Evolutionary conservation across 2,888 invertebrate species (phyloP), one percentile per base, ranked within the genome.

Genomic region (Melanophora roralis): DNA sequence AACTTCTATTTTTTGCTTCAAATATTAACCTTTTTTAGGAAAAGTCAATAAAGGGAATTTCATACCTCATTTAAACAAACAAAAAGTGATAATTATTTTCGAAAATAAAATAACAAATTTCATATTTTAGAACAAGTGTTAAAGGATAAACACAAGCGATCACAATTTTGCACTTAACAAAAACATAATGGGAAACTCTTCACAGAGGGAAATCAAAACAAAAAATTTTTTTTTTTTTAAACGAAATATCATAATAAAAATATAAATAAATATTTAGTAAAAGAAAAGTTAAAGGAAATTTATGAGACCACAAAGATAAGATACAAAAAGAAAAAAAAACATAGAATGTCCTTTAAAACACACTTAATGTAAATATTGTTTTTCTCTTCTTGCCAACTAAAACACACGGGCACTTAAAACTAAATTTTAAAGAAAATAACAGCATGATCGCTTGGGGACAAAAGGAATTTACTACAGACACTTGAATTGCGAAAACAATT

Each of bases 11-110:
- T n/a, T n/a, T n/a, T n/a, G n/a, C n/a, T n/a, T n/a, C n/a, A 43
- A 27, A n/a, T 11, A 23, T 45, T 43, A 16, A 16, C 36, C 11
- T 65, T 16, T 49, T 45, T 59, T 45, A 36, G 34, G 27, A 34
- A 62, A 69, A 62, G 57, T 19, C 14, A 75, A 62, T 62, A 55
- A 47, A 1, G 11, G 27, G 47, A 75, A 60, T 69, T 65, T 47
- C 47, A 65, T 74, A 79, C 53, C 57, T 75, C 69, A 69, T 47
- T 74, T 59, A 59, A 32, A 51, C 45, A 74, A 78, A 78, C 64
- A 65, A 36, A 6, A 9, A 68, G 72, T 62, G 68, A 53, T 78
- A 62, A 78, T 57, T 55, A 62, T 36, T 62, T 60, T 60, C n/a
- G 19, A 64, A 36, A 55, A 53, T 7, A 34, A 34, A 34, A 34